A percentile compares a stretch with the other conserved stretches of the same genome.
Conservation (phyloP, 1,140 invertebrate genomes). For the Agrilus planipennis region DNA sequence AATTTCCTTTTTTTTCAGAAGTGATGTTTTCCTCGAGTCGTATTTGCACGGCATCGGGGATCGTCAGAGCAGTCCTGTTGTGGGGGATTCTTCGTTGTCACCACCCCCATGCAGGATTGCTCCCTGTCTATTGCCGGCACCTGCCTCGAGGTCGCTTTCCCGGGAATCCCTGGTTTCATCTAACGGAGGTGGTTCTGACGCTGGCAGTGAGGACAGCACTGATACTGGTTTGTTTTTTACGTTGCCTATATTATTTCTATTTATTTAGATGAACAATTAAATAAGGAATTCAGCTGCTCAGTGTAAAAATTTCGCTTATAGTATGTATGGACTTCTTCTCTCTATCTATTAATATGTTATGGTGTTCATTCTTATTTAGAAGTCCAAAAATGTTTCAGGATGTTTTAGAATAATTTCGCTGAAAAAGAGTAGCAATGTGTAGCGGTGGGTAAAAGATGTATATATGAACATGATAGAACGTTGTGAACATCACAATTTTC, state of each 20-base stretch:
- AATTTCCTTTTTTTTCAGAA: conserved; percentile 22
- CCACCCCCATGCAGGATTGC: conserved; percentile 11
- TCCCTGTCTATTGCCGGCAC: conserved; percentile 15
- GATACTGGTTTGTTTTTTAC: conserved; percentile 18
- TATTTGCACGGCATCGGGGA: conserved; percentile 26
- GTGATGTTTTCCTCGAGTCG: conserved; percentile 29
- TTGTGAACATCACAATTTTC: no score
- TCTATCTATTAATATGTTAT: no score
- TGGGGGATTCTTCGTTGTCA: conserved; percentile 19
- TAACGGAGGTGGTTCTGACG: conserved; percentile 26
- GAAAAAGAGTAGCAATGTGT: no score
- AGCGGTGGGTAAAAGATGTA: no score
- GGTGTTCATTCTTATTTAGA: no score
- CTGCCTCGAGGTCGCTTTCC: conserved; percentile 26
- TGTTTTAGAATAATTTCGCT: no score
- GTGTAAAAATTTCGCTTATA: no score
- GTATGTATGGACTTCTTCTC: no score
- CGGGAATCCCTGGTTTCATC: conserved; percentile 29
- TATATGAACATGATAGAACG: no score
- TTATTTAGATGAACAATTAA: neutral
- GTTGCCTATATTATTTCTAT: neutral
- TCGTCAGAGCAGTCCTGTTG: conserved; percentile 22
- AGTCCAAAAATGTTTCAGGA: no score
- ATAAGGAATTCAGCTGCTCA: no score
- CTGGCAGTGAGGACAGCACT: conserved; percentile 27